phyloP scores from a whole-genome alignment of 2,797 vertebrate species.

The Eulemur rubriventer region DNA sequence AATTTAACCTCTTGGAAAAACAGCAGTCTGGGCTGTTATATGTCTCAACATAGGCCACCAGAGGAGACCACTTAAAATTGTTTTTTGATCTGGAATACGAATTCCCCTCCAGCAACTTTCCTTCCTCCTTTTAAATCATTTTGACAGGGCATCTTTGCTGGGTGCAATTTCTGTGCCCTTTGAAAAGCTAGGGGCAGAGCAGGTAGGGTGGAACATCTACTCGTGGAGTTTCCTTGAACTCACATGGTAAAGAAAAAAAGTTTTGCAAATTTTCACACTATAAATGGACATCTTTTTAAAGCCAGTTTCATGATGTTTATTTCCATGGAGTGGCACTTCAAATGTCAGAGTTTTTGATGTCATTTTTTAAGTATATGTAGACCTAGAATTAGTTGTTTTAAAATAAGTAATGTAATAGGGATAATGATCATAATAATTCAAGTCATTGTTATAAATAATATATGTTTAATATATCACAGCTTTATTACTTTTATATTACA shows the following conservation, averaged over 20 bases:
- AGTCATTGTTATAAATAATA: not conserved
- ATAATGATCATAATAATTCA: not conserved
- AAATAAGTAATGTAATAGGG: not conserved
- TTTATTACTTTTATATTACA: constrained; percentile 2
- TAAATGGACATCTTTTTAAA: not conserved
- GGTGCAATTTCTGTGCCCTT: constrained; percentile 56
- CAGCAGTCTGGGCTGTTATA: constrained; percentile 47
- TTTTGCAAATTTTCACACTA: not conserved
- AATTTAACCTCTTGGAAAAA: constrained; percentile 72
- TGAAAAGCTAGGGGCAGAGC: constrained; percentile 7
- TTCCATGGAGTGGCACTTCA: not conserved
- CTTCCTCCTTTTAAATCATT: constrained; percentile 67
- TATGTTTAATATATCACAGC: not conserved
- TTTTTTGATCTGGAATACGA: constrained; percentile 61
- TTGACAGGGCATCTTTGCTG: constrained; percentile 61
- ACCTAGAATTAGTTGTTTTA: not conserved
- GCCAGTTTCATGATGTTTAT: not conserved
- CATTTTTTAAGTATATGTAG: not conserved
- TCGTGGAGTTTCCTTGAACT: constrained; percentile 17
- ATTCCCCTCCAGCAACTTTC: constrained; percentile 58
- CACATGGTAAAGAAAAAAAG: not conserved
- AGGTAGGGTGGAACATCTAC: not conserved
- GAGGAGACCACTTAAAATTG: constrained; percentile 63
- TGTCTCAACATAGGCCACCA: constrained; percentile 70
- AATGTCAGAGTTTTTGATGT: not conserved